These are phyloP conservation scores for Crepidodera aurea DNA, from an alignment of 2,888 invertebrate species.

Conservation along the genomic window DNA sequence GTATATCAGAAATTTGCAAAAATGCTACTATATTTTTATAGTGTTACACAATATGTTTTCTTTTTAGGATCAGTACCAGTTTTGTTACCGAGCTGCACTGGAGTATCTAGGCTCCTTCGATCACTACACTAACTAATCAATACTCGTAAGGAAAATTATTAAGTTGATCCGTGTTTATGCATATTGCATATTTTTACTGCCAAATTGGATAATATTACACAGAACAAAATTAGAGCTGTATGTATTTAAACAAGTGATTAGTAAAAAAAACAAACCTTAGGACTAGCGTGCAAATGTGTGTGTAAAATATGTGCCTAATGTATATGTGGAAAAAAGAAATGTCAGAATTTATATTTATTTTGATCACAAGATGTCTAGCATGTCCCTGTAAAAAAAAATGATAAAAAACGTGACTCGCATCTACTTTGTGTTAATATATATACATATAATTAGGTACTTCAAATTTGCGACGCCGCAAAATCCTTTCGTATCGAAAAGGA, in stretches of 20 bases:
- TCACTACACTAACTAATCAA: conserved; percentile 86
- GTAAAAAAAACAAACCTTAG: conserved; percentile 45
- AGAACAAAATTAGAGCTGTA: conserved; percentile 27
- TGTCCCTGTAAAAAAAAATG: conserved; percentile 22
- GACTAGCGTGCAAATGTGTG: conserved; percentile 59
- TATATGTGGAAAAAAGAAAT: conserved; percentile 41
- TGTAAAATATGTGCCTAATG: conserved; percentile 60
- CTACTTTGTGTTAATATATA: conserved; percentile 13
- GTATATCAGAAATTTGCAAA: too few species aligned
- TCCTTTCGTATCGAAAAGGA: conserved; percentile 34
- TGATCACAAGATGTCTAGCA: conserved; percentile 34
- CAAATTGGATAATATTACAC: conserved; percentile 42
- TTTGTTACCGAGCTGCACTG: conserved; percentile 98
- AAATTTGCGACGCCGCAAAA: conserved; percentile 6
- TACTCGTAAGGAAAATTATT: conserved; percentile 26
- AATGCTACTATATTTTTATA: too few species aligned
- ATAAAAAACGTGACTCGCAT: conserved; percentile 23
- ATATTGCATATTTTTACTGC: conserved; percentile 50
- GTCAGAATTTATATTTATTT: conserved; percentile 44
- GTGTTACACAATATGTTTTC: too few species aligned
- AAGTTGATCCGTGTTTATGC: conserved; percentile 30
- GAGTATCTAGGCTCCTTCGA: conserved; percentile 99
- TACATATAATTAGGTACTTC: conserved; percentile 26
- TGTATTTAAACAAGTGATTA: conserved; percentile 39
- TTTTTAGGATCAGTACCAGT: conserved; percentile 96